Evolutionary conservation across 2,888 invertebrate genomes (phyloP), one percentile per base, ranked within the genome.

Genomic region (Andricus curvator): DNA sequence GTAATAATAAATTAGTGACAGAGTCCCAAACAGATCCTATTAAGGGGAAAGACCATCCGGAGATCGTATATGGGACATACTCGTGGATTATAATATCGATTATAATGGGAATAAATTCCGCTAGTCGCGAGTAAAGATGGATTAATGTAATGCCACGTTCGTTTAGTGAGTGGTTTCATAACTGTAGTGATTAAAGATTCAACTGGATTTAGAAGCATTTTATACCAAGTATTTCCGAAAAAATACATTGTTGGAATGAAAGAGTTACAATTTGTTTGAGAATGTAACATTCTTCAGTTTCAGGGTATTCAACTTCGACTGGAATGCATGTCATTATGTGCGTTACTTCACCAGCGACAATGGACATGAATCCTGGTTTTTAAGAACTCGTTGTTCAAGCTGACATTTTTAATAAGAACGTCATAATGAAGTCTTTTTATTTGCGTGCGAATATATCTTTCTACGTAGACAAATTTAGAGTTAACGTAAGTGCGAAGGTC

Each of bases 301-400:
- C 66, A 4, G 13, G 44, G 1, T 15, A 44, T 15, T 15, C 80
- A 1, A 85, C 86, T 33, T 82, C 68, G 6, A 85, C 82, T 4
- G 88, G 83, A 0, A 85, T 81, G 60, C 90, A 90, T 64, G 87
- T 82, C 2, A 90, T 77, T 0, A 90, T 82, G 48, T 89, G 87
- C 0, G 88, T 79, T 0, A 86, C 88, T 81, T 88, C 88, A 17
- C 88, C 90, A 20, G 80, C 80, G 0, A 84, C 82, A 2, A 84
- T 51, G 0, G 88, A 88, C 51, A 88, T 85, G 37, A 87, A 86
- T 3, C 88, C 89, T 0, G 85, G 85, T 78, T 89, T 44, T 81
- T 82, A 4, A 89, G 9, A 0, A 89, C 85, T 67, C 89, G 88
- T 25, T 86, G 66, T 37, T 88, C 85, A 2, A 88, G 2, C 15